These are phyloP conservation scores for Emys orbicularis DNA, from an alignment of 2,797 vertebrate species.

Conservation along the genomic window DNA sequence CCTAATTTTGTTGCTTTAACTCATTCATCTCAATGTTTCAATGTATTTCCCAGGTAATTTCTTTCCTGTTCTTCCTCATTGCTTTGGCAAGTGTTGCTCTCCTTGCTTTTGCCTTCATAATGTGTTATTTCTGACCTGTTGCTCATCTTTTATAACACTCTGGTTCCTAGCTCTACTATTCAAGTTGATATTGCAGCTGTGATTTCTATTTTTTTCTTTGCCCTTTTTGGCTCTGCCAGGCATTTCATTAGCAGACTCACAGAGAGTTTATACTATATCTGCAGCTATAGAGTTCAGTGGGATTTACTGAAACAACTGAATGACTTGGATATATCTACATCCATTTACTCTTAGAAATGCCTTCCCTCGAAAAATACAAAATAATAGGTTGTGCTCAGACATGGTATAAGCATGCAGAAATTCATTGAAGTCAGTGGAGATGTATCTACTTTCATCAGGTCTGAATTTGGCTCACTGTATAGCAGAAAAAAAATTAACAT, in stretches of 20 bases:
- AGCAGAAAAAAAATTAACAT: not conserved
- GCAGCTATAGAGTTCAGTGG: slow-evolving; percentile 60
- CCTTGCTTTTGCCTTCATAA: slow-evolving; percentile 54
- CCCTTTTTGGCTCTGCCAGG: slow-evolving; percentile 77
- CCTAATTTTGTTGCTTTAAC: not conserved
- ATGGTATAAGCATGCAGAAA: not conserved
- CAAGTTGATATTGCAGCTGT: slow-evolving; percentile 76
- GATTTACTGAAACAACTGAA: slow-evolving; percentile 68
- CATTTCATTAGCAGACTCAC: slow-evolving; percentile 72
- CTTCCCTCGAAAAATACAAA: slow-evolving; percentile 9
- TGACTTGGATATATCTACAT: slow-evolving; percentile 63
- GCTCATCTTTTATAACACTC: slow-evolving; percentile 74
- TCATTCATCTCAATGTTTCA: not conserved
- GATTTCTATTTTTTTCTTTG: slow-evolving; percentile 77
- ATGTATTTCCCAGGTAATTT: not conserved
- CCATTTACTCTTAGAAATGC: slow-evolving; percentile 65
- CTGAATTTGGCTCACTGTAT: not conserved
- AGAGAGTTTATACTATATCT: slow-evolving; percentile 65
- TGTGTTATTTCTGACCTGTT: slow-evolving; percentile 75
- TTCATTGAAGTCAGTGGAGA: not conserved
- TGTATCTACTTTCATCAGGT: not conserved
- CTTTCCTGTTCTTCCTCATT: not conserved
- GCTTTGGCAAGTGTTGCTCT: slow-evolving; percentile 36
- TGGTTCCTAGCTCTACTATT: slow-evolving; percentile 53
- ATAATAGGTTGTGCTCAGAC: slow-evolving; percentile 10